A percentile compares a stretch with the other conserved stretches of the same genome.
Conservation (phyloP, 2,888 invertebrate species). For the Thereva unica region DNA sequence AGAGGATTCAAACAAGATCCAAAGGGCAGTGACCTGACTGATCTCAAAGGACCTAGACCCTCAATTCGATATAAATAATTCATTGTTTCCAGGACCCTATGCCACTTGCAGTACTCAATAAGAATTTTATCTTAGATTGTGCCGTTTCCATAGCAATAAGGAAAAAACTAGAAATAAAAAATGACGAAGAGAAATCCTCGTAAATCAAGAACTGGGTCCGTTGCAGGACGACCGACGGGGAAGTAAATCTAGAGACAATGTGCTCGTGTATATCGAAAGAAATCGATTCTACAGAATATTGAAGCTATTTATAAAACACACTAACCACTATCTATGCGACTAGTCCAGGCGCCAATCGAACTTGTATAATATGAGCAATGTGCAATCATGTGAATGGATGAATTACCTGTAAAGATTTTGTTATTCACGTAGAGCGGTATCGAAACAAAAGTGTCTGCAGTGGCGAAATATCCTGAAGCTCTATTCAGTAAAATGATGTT, state of each 20-base stretch:
- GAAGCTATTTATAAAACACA: slow-evolving; percentile 36
- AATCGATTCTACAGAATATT: slow-evolving; percentile 37
- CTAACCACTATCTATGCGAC: slow-evolving; percentile 3
- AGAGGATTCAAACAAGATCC: too few species aligned
- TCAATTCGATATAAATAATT: too few species aligned
- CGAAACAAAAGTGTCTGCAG: slow-evolving; percentile 1
- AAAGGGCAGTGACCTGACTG: too few species aligned
- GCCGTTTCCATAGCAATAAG: slow-evolving; percentile 3
- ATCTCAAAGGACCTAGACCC: too few species aligned
- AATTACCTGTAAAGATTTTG: slow-evolving; percentile 22
- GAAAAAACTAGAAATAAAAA: neutral
- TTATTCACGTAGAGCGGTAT: slow-evolving; percentile 19
- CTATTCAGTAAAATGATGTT: too few species aligned
- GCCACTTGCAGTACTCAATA: slow-evolving; percentile 16
- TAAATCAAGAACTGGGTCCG: slow-evolving; percentile 16
- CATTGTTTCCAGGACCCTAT: too few species aligned
- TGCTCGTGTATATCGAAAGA: slow-evolving; percentile 33
- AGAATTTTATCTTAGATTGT: slow-evolving; percentile 28
- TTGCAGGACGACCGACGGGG: slow-evolving; percentile 11
- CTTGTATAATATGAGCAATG: slow-evolving; percentile 38
- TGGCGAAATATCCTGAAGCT: neutral
- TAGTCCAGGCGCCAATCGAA: slow-evolving; percentile 7
- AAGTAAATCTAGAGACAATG: slow-evolving; percentile 40
- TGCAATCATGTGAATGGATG: slow-evolving; percentile 37
- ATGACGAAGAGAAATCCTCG: neutral